Percentiles rank a stretch among this genome's conserved stretches.
phyloP scores from a whole-genome alignment of 2,888 invertebrate species.

The Hydraecia micacea region DNA sequence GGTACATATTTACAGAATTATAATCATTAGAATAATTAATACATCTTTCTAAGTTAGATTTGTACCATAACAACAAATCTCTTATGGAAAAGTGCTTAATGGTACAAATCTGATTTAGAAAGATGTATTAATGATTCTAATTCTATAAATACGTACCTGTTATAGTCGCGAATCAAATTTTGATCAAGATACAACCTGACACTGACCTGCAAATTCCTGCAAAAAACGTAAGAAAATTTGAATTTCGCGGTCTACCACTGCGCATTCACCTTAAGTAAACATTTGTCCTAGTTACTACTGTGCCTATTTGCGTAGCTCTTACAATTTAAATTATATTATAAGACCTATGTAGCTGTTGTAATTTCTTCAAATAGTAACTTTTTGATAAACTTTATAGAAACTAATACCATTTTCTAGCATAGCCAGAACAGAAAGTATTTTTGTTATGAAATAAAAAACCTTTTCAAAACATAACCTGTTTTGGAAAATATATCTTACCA shows the following conservation, averaged over 20 bases:
- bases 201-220: no score
- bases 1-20: no score
- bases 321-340: not conserved
- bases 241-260: not conserved
- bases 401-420: not conserved
- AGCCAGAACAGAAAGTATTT: not conserved
- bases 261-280: not conserved
- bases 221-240: not conserved
- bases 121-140: no score
- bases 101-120: no score
- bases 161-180: no score
- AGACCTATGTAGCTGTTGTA: not conserved
- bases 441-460: conserved; percentile 30
- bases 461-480: conserved; percentile 48
- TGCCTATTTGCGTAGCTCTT: not conserved
- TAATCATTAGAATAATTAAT: no score
- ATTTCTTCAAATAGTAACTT: not conserved
- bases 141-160: no score
- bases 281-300: not conserved
- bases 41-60: no score
- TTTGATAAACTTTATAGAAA: not conserved
- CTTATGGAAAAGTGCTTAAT: no score
- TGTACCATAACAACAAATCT: no score
- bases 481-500: conserved; percentile 58
- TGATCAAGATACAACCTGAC: no score